These are phyloP conservation scores for Brachirus orientalis DNA, from an alignment of 2,113 vertebrate species.

Conservation along the genomic window DNA sequence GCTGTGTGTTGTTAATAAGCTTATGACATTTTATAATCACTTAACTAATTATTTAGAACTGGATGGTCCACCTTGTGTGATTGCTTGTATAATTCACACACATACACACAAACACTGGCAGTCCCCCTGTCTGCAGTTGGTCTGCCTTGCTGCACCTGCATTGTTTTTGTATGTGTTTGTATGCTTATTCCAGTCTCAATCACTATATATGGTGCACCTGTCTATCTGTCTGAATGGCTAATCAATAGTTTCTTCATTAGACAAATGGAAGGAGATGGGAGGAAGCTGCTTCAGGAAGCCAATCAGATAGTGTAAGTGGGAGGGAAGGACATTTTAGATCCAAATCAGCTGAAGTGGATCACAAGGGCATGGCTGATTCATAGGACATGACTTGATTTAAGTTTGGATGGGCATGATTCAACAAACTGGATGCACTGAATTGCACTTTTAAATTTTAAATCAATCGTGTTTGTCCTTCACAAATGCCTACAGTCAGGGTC, in stretches of 20 bases:
- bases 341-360: constrained; percentile 70
- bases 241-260: constrained; percentile 78
- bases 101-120: neutral
- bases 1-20: too few relatives aligned
- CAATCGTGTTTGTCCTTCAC: constrained; percentile 44
- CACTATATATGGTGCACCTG: constrained; percentile 43
- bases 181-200: constrained; percentile 27
- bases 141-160: too few relatives aligned
- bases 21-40: too few relatives aligned
- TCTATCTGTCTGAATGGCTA: constrained; percentile 57
- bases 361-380: constrained; percentile 74
- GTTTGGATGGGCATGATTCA: constrained; percentile 51
- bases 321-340: constrained; percentile 72
- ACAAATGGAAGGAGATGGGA: constrained; percentile 71
- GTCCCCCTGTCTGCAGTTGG: too few relatives aligned
- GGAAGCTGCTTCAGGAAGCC: constrained; percentile 65
- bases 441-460: constrained; percentile 17
- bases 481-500: constrained; percentile 15
- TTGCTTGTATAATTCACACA: neutral
- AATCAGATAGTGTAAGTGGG: constrained; percentile 69
- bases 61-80: neutral
- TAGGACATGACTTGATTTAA: constrained; percentile 63
- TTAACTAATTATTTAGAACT: too few relatives aligned
- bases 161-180: constrained; percentile 19
- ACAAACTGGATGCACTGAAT: constrained; percentile 39